Conservation (phyloP, 2,113 vertebrate species). For the Nothobranchius furzeri region DNA sequence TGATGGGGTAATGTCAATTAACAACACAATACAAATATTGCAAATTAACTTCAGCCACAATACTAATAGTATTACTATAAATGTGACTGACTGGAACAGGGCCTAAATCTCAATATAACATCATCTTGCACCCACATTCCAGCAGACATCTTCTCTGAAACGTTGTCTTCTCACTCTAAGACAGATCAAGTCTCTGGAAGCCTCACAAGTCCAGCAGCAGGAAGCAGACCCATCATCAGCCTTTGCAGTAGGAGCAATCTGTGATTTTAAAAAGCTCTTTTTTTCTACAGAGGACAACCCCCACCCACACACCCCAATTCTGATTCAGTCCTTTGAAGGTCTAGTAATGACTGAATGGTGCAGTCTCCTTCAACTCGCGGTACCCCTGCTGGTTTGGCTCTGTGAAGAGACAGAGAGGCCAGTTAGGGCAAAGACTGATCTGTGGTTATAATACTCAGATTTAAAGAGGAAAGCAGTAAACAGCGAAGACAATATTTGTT, state of each 20-base stretch:
- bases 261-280: constrained; percentile 60
- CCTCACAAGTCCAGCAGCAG: background rate
- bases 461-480: background rate
- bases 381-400: constrained; percentile 84
- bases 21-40: too few relatives aligned
- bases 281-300: constrained; percentile 10
- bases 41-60: too few relatives aligned
- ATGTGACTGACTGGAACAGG: too few relatives aligned
- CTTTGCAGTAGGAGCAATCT: constrained; percentile 32
- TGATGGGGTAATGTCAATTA: too few relatives aligned
- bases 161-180: too few relatives aligned
- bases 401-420: constrained; percentile 82
- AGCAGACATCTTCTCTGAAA: too few relatives aligned
- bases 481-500: background rate
- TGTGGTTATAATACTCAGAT: too few relatives aligned
- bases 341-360: constrained; percentile 81
- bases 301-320: background rate
- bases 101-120: too few relatives aligned
- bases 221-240: constrained; percentile 26
- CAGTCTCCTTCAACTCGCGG: constrained; percentile 85
- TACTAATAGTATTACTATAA: too few relatives aligned
- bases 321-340: constrained; percentile 70
- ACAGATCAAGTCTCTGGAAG: background rate
- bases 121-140: too few relatives aligned
- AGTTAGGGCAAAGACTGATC: constrained; percentile 67